phyloP scores from a whole-genome alignment of 2,888 invertebrate species.

The Tetranychus piercei region DNA sequence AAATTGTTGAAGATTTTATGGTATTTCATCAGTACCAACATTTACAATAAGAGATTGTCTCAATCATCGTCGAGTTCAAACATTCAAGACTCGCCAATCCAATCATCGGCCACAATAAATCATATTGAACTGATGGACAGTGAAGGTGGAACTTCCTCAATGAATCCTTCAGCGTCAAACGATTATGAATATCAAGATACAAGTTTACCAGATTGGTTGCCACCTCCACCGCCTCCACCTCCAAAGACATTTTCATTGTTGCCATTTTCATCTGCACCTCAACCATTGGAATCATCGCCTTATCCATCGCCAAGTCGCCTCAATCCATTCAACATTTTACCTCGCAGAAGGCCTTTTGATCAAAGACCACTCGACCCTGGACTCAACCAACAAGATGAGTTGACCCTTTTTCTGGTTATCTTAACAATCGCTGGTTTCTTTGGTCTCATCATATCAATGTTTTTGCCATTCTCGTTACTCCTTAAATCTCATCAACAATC shows the following conservation, averaged over 20 bases:
- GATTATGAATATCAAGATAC: neutral
- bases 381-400: slow-evolving; percentile 11
- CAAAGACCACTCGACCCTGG: neutral
- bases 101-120: neutral
- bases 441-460: slow-evolving; percentile 17
- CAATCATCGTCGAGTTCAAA: neutral
- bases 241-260: neutral
- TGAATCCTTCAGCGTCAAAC: neutral
- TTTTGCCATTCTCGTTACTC: slow-evolving; percentile 15
- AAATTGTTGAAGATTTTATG: neutral
- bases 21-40: neutral
- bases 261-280: neutral
- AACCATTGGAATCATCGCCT: neutral
- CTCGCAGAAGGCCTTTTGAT: neutral
- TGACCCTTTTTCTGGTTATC: slow-evolving; percentile 18
- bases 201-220: slow-evolving; percentile 8
- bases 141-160: neutral
- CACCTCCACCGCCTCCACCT: slow-evolving; percentile 12
- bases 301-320: neutral
- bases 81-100: neutral
- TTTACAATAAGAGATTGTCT: neutral
- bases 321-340: neutral
- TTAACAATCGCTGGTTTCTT: slow-evolving; percentile 19
- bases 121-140: neutral
- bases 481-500: neutral